Base-by-base conservation (phyloP, 2,797 vertebrate genomes). In the Echeneis naucrates region DNA sequence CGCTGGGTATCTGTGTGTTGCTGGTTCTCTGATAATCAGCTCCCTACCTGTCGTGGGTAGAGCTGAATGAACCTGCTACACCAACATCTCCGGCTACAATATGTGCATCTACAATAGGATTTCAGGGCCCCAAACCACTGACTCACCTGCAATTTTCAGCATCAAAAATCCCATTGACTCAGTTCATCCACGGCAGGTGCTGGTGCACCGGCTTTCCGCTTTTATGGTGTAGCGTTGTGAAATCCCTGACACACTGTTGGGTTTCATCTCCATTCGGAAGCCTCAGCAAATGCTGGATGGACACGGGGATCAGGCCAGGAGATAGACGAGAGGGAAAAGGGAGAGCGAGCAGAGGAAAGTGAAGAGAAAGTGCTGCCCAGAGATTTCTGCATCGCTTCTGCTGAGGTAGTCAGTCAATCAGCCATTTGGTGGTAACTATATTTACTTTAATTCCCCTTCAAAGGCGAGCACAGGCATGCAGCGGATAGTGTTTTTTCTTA, bases 271-370 rank as follows among this genome's bases (percentile, higher is more conserved):
- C 85, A 69, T 88, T 91, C 67, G 45, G 85, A 82, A 80, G 86
- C 80, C 87, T 93, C 91, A 92, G 89, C 92, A 88, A 92, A 92
- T 60, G 74, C 57, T 38, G 87, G 90, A 89, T 86, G 82, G 86
- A 91, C 88, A 87, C 61, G 62, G 82, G 82, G 90, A 90, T 92
- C 86, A 91, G 85, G 73, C 72, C 58, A 50, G 60, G 66, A 75
- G 58, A 67, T 72, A 21, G 76, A 67, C 32, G 54, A 45, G 53
- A 65, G 47, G 52, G 75, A 45, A 70, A 68, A 37, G 61, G 57
- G 72, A 32, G 72, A 52, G 63, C 9, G 44, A 32, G 65, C 1
- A 38, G 23, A 59, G 77, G 56, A 23, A 57, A 77, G 76, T 70
- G 55, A 71, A 62, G 83, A 54, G 78, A 88, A 88, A 87, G 53